These are phyloP conservation scores for Phytoseiulus persimilis DNA, from an alignment of 2,888 invertebrate genomes.

Conservation along the genomic window DNA sequence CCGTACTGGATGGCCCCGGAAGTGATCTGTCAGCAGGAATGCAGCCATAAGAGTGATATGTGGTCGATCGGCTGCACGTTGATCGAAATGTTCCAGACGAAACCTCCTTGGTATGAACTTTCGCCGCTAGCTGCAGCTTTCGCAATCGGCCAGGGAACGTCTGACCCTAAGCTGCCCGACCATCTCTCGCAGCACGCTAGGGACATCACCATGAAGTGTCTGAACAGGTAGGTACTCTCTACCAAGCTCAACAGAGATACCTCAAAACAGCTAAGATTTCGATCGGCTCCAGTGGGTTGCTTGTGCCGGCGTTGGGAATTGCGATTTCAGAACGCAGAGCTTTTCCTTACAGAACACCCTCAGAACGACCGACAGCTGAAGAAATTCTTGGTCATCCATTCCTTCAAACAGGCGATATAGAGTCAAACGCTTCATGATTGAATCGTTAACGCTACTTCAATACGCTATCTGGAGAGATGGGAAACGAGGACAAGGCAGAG, in stretches of 20 bases:
- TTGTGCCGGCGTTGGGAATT: too few species aligned
- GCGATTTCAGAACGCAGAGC: too few species aligned
- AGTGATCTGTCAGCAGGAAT: slow-evolving; percentile 51
- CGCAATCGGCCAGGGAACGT: slow-evolving; percentile 50
- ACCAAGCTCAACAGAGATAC: too few species aligned
- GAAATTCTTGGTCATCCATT: slow-evolving; percentile 36
- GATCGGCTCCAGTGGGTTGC: too few species aligned
- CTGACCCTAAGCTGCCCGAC: slow-evolving; percentile 48
- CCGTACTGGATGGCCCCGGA: slow-evolving; percentile 53
- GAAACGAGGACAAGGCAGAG: neutral
- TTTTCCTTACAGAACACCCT: neutral
- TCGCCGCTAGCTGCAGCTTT: slow-evolving; percentile 52
- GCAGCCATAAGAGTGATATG: slow-evolving; percentile 52
- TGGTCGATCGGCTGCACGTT: slow-evolving; percentile 53
- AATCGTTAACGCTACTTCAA: neutral
- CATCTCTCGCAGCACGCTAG: slow-evolving; percentile 48
- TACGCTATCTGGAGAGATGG: neutral
- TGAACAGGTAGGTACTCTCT: slow-evolving; percentile 49
- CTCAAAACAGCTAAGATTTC: too few species aligned
- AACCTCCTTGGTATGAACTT: slow-evolving; percentile 53
- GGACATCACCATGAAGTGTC: slow-evolving; percentile 49
- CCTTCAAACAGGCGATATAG: slow-evolving; percentile 24
- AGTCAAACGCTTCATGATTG: slow-evolving; percentile 30
- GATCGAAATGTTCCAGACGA: slow-evolving; percentile 54
- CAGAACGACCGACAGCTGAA: slow-evolving; percentile 27